Conservation (phyloP, 1,140 invertebrate genomes). For the Homarus americanus region DNA sequence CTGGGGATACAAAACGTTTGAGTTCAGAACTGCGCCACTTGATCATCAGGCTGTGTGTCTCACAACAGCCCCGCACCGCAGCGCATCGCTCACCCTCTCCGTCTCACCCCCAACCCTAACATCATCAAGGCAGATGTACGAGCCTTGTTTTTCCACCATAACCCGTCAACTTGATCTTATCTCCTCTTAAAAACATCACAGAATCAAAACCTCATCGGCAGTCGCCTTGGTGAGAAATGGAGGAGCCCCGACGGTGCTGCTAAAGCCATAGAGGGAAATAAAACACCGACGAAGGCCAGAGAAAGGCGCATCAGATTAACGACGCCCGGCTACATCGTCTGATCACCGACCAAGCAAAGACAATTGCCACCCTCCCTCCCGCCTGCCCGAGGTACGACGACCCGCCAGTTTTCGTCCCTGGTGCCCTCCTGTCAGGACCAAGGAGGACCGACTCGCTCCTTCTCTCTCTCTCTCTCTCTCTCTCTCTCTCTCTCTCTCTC, state of each 20-base stretch:
- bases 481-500: not conserved
- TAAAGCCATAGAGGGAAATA: not conserved
- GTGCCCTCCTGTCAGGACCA: not conserved
- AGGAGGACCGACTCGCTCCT: too few species aligned
- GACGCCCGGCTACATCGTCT: constrained; percentile 66
- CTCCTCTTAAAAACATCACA: too few species aligned
- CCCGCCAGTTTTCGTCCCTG: not conserved
- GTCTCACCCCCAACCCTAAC: not conserved
- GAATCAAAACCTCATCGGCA: too few species aligned
- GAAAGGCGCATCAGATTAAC: constrained; percentile 53
- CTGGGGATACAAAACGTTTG: constrained; percentile 70
- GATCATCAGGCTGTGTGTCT: constrained; percentile 68
- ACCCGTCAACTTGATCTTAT: too few species aligned
- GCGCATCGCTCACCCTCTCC: constrained; percentile 46
- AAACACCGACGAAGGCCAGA: constrained; percentile 29
- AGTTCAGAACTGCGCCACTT: constrained; percentile 72
- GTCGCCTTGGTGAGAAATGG: not conserved
- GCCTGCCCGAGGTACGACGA: constrained; percentile 66
- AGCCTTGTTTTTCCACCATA: too few species aligned
- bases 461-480: too few species aligned
- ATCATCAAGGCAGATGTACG: not conserved
- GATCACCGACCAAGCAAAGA: constrained; percentile 71
- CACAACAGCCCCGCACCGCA: constrained; percentile 26
- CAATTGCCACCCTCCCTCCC: constrained; percentile 68
- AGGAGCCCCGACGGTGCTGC: too few species aligned